A percentile compares a stretch with the other conserved stretches of the same genome.
Conservation (phyloP, 2,113 vertebrate genomes). For the Thalassoma bifasciatum region DNA sequence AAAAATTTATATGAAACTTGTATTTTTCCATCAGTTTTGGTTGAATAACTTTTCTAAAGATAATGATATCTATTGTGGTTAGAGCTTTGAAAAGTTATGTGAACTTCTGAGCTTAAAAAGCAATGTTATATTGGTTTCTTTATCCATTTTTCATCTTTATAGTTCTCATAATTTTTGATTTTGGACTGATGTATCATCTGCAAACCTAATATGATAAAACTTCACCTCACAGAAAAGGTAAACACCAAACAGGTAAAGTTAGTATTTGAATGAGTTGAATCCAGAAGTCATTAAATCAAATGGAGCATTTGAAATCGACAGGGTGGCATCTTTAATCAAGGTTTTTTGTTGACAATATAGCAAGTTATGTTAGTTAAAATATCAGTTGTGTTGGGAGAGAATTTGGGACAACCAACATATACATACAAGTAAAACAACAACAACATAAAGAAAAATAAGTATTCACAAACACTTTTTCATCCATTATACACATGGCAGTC, state of each 20-base stretch:
- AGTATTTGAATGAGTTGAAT: not conserved
- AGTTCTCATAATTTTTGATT: too few relatives aligned
- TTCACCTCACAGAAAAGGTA: not conserved
- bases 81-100: too few relatives aligned
- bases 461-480: constrained; percentile 66
- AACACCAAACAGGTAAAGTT: not conserved
- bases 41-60: too few relatives aligned
- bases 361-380: constrained; percentile 79
- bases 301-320: constrained; percentile 70
- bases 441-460: constrained; percentile 51
- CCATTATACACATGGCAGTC: constrained; percentile 54
- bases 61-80: too few relatives aligned
- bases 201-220: not conserved
- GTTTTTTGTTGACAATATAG: constrained; percentile 75
- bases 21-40: too few relatives aligned
- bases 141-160: too few relatives aligned
- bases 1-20: too few relatives aligned
- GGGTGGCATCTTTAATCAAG: constrained; percentile 77
- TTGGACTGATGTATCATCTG: not conserved
- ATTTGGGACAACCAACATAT: constrained; percentile 75
- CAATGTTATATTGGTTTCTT: too few relatives aligned
- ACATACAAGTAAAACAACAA: constrained; percentile 73
- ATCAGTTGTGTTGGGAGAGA: constrained; percentile 72
- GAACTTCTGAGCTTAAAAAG: too few relatives aligned
- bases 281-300: constrained; percentile 11